Base-by-base conservation (phyloP, 2,113 vertebrate genomes). In the Elephantulus edwardii region DNA sequence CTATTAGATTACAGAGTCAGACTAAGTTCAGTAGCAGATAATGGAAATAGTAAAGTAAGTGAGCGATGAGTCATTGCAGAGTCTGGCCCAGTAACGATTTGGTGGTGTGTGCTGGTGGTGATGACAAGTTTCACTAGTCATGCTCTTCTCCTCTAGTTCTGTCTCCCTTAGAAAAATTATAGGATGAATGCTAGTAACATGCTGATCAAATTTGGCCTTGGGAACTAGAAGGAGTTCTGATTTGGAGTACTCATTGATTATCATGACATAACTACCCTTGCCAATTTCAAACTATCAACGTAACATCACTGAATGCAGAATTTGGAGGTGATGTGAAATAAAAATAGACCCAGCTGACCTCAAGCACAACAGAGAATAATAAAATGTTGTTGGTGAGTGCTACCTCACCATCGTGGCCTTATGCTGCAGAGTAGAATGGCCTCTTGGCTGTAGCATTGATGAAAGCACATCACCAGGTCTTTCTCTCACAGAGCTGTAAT, bases 1-100 rank as follows among this genome's bases (percentile, higher is more conserved):
- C 64, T 83, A 6, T 35, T 54, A 54, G 42, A 6, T 58, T 86
- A 76, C 77, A 89, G 72, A 95, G 66, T 86, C 42, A 35, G 66
- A 66, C 28, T 19, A 11, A 88, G 66, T 72, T 92, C 48, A 13
- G 26, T 66, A 48, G 44, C 66, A 62, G 60, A 74, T 74, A 42
- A 72, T 60, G n/a, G 80, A 83, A 40, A 68, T 0, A 28, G 46
- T 79, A 46, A 54, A 80, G 79, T 19, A 3, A 74, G 8, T 44
- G 33, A 78, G 42, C 0, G 7, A 3, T 30, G 48, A 56, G 71
- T 76, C 38, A 60, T 35, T 33, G 52, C 54, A 84, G 87, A 50
- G 46, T 30, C 46, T 40, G 40, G 46, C 44, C 54, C 56, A 6
- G 50, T 19, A 0, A 1, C 46, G 17, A 50, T 28, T n/a, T 68